Conservation (phyloP, 2,797 vertebrate genomes). For the Benthosema pterotum region DNA sequence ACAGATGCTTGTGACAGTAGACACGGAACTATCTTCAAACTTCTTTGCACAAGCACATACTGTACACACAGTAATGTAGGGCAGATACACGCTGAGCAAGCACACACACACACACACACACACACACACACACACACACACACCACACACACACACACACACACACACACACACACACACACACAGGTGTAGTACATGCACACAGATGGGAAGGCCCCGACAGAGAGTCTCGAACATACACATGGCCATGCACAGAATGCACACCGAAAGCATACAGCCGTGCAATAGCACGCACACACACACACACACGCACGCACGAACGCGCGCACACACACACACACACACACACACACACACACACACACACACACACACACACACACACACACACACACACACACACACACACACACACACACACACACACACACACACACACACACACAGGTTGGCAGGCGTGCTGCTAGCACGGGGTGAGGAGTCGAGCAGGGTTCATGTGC, state of each 20-base stretch:
- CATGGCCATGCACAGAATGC: no score
- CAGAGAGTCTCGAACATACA: no score
- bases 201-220: conserved; percentile 1
- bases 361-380: neutral
- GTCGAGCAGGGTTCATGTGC: conserved; percentile 54
- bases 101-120: neutral
- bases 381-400: neutral
- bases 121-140: neutral
- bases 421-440: neutral
- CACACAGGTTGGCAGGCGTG: conserved; percentile 15
- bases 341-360: conserved; percentile 1
- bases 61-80: no score
- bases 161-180: conserved; percentile 1
- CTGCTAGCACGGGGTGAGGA: conserved; percentile 39
- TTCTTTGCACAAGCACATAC: no score
- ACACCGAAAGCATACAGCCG: no score
- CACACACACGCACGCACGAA: neutral
- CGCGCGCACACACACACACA: neutral
- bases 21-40: no score
- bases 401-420: conserved; percentile 1
- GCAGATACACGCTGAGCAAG: no score
- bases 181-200: neutral
- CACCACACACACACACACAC: conserved; percentile 4
- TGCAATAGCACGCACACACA: no score
- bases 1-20: no score